Percentiles rank a stretch among this genome's conserved stretches.
phyloP scores from a whole-genome alignment of 2,888 invertebrate species.

The Electrophaes corylata region DNA sequence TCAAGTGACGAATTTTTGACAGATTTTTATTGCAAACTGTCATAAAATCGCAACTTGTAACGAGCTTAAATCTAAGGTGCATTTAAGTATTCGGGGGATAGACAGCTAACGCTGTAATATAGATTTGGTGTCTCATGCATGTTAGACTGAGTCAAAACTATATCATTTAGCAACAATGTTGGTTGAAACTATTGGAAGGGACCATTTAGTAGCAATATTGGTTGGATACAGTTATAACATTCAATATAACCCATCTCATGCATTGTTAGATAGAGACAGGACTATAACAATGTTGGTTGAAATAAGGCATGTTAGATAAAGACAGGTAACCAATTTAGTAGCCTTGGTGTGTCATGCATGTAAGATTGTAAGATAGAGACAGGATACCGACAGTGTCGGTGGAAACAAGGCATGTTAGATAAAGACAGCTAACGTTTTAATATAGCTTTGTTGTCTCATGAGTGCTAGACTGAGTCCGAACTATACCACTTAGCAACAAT shows the following conservation, averaged over 20 bases:
- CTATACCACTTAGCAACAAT: conserved; percentile 16
- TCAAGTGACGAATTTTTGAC: too few relatives aligned
- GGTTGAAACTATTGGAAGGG: too few relatives aligned
- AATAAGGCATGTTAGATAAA: conserved; percentile 5
- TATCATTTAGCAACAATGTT: conserved; percentile 5
- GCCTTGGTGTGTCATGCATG: not conserved
- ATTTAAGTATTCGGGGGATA: too few relatives aligned
- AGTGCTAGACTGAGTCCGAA: conserved; percentile 12
- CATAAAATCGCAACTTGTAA: too few relatives aligned
- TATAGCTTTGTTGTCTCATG: not conserved
- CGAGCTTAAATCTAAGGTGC: too few relatives aligned
- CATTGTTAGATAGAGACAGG: not conserved
- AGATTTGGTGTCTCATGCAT: too few relatives aligned
- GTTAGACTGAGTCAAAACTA: conserved; percentile 16
- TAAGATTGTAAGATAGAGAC: conserved; percentile 11
- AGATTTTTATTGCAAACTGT: too few relatives aligned
- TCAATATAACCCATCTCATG: not conserved
- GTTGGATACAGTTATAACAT: not conserved
- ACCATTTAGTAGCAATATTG: conserved; percentile 1
- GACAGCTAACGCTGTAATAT: too few relatives aligned
- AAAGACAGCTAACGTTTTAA: not conserved
- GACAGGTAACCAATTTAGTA: not conserved
- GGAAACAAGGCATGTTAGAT: not conserved
- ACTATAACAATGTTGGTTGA: not conserved
- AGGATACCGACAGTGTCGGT: conserved; percentile 5